These are phyloP conservation scores for Pharmacophagus antenor DNA, from an alignment of 2,888 invertebrate genomes.

Conservation along the genomic window DNA sequence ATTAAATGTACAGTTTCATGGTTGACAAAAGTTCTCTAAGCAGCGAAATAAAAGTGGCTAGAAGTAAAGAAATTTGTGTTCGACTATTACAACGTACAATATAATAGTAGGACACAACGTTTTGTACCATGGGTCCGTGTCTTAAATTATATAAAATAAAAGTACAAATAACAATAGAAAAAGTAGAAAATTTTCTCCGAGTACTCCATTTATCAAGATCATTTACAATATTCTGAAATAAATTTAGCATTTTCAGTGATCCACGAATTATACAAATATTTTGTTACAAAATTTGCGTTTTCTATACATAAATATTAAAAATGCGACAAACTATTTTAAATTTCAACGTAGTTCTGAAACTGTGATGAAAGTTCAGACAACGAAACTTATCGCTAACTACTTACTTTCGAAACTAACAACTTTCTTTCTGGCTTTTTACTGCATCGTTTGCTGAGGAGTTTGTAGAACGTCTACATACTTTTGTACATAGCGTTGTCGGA, in stretches of 20 bases:
- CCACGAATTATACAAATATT: no score
- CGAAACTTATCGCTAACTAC: conserved; percentile 63
- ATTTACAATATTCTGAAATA: no score
- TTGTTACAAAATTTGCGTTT: no score
- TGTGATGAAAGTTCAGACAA: conserved; percentile 56
- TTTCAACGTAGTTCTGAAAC: conserved; percentile 34
- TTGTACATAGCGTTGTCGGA: not conserved
- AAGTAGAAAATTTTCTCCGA: no score
- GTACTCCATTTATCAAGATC: no score
- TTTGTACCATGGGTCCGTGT: no score
- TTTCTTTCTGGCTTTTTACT: conserved; percentile 40
- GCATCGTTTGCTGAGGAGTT: conserved; percentile 16
- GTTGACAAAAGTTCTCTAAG: not conserved
- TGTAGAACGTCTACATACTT: conserved; percentile 15
- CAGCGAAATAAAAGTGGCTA: not conserved
- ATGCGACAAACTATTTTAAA: conserved; percentile 9
- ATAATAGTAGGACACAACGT: no score
- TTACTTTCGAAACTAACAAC: conserved; percentile 56
- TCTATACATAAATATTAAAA: not conserved
- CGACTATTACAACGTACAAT: no score
- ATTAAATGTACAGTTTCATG: not conserved
- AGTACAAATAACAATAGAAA: no score
- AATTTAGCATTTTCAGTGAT: no score
- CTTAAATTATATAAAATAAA: no score
- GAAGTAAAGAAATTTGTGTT: no score